Evolutionary conservation across 2,113 vertebrate species (phyloP), one percentile per base, ranked within the genome.

Genomic region (Phalacrocorax carbo): DNA sequence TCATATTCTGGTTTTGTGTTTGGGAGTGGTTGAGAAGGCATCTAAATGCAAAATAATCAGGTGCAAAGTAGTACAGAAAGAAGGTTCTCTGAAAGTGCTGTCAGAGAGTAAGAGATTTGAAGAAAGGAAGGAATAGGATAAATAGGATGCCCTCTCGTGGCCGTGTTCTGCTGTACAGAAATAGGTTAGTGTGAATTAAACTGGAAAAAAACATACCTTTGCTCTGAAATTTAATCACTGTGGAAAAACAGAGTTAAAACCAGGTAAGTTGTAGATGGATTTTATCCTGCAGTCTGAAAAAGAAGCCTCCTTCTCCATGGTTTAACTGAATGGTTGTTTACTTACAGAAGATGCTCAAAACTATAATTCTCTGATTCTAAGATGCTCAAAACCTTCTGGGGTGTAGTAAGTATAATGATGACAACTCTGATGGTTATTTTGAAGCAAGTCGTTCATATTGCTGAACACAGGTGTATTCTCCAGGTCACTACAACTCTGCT

Each of bases 131-230:
- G 4, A 38, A 15, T 9, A 22, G 5, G 34, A 15, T 10, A 22
- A 44, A 44, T 44, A 22, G 38, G 40, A 7, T 52, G 71, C 85
- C 82, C 75, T 80, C 95, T 57, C 1, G 71, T 46, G 94, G 96
- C 10, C 1, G 7, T 42, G 58, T 23, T 15, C 2, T 6, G 54
- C 44, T 40, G 3, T 26, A 23, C 82, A 38, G 48, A 62, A 25
- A 14, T 12, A 21, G 20, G 0, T 2, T 18, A 3, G 25, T 4
- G 34, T 54, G 42, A 32, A 2, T 36, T 11, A 0, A 29, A 1
- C 13, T 26, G 40, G 38, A 4, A 3, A 13, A 68, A 51, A 34
- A 2, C 3, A n/a, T 2, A 26, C 10, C 44, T 65, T 84, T 61
- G 44, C 72, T 44, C 52, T 32, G 68, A 51, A 75, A n/a, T 42